phyloP scores from a whole-genome alignment of 2,113 vertebrate genomes.

The Motacilla alba region DNA sequence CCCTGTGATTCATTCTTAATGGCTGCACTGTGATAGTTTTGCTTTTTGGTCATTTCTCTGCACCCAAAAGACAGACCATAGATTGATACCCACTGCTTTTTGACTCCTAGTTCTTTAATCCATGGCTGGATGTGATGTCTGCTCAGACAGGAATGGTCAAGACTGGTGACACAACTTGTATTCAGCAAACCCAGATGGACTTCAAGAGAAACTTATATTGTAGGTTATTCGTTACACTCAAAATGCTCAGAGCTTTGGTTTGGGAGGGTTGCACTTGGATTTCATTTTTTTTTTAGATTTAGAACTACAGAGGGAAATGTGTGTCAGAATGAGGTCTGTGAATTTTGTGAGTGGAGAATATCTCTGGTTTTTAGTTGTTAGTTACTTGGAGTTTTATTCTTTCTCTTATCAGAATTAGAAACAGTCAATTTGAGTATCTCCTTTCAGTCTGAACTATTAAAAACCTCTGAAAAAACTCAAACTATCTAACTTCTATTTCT shows the following conservation, averaged over 20 bases:
- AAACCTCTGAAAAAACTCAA: background rate
- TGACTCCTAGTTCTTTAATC: background rate
- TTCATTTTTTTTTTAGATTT: background rate
- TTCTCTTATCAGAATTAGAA: background rate
- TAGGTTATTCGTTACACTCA: background rate
- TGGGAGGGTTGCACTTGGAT: background rate
- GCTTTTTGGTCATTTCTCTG: background rate
- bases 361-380: background rate
- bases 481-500: background rate
- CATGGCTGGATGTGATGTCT: background rate
- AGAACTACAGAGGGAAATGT: background rate
- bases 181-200: background rate
- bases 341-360: background rate
- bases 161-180: background rate
- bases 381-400: background rate
- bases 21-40: background rate
- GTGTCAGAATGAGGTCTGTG: background rate
- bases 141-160: background rate
- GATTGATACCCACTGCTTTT: background rate
- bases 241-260: background rate
- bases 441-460: background rate
- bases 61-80: background rate
- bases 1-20: background rate
- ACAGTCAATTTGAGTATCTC: background rate
- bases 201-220: background rate